phyloP scores from a whole-genome alignment of 2,797 vertebrate genomes.

The Myotis findleyi region DNA sequence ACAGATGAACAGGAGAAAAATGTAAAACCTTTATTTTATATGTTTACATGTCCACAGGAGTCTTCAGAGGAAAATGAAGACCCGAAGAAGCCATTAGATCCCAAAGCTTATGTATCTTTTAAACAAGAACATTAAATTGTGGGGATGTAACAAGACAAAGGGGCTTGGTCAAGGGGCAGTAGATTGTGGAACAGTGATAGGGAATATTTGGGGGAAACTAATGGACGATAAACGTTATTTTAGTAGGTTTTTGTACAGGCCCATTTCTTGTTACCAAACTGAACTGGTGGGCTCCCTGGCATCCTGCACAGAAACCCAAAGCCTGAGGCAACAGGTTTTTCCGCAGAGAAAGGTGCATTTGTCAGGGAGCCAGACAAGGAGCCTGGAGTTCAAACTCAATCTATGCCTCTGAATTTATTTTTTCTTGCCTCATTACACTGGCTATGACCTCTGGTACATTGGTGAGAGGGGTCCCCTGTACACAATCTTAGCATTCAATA shows the following conservation, averaged over 20 bases:
- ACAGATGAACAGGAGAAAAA: neutral
- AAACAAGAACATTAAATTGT: neutral
- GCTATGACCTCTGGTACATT: neutral
- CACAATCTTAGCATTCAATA: neutral
- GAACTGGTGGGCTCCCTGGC: neutral
- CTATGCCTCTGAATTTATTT: neutral
- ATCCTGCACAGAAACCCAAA: neutral
- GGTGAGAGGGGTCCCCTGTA: neutral
- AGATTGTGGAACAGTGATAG: neutral
- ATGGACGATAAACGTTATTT: neutral
- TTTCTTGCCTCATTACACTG: neutral
- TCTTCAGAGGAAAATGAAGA: conserved; percentile 1
- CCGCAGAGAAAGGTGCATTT: neutral
- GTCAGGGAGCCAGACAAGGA: neutral
- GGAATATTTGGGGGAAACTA: neutral
- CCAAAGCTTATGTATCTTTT: neutral
- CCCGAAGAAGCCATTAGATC: neutral
- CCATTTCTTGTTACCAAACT: neutral
- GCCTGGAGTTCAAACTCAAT: neutral
- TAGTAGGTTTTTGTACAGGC: neutral
- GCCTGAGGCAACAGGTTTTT: neutral
- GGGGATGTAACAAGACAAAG: neutral
- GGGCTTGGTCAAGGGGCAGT: neutral
- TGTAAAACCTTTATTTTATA: neutral
- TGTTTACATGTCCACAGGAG: neutral